Conservation (phyloP, 1,140 invertebrate species). For the Zophobas morio region DNA sequence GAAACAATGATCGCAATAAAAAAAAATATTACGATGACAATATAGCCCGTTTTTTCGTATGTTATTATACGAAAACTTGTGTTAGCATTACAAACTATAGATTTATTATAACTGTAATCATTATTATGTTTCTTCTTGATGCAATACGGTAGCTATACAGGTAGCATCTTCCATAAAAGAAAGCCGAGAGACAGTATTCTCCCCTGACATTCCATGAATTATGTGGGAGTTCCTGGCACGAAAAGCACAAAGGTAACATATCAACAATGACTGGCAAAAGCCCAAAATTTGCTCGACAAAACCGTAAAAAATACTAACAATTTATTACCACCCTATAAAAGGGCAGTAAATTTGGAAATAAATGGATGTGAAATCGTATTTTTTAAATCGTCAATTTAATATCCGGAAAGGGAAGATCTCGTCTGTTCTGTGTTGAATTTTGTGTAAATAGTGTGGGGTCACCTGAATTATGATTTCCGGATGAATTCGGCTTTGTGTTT, state of each 20-base stretch:
- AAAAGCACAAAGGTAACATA: slow-evolving; percentile 17
- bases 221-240: slow-evolving; percentile 49
- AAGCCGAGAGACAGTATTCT: neutral
- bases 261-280: slow-evolving; percentile 38
- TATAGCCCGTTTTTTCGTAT: no score
- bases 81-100: no score
- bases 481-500: slow-evolving; percentile 22
- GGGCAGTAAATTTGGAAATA: neutral
- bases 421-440: slow-evolving; percentile 43
- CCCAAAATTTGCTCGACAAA: slow-evolving; percentile 38
- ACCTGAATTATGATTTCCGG: slow-evolving; percentile 51
- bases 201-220: slow-evolving; percentile 35
- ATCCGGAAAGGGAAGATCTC: slow-evolving; percentile 31
- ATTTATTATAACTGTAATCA: no score
- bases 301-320: slow-evolving; percentile 40
- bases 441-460: slow-evolving; percentile 40
- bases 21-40: no score
- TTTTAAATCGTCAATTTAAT: slow-evolving; percentile 24
- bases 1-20: no score
- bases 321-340: slow-evolving; percentile 33
- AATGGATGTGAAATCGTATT: slow-evolving; percentile 18
- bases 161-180: no score
- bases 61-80: no score
- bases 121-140: no score
- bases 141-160: no score